These are phyloP conservation scores for Dromiciops gliroides DNA, from an alignment of 2,113 vertebrate species.

Conservation along the genomic window DNA sequence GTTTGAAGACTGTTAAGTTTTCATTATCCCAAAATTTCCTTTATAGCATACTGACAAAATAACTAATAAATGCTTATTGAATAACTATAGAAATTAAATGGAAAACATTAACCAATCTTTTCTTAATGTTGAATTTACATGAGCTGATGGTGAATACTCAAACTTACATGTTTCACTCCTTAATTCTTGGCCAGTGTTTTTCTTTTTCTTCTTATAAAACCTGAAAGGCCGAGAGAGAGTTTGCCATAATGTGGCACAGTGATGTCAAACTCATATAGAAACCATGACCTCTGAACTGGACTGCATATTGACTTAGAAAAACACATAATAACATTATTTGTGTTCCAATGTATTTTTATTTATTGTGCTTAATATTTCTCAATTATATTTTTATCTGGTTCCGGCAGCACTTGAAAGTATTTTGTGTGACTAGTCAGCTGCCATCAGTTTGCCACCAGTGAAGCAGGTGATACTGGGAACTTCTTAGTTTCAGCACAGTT, in stretches of 20 bases:
- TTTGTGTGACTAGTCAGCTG: background rate
- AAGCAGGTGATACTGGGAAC: background rate
- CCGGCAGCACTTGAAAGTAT: background rate
- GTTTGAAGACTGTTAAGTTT: background rate
- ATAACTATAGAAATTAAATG: background rate
- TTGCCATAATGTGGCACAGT: background rate
- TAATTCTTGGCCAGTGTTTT: background rate
- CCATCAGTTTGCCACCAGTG: background rate
- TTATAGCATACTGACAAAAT: background rate
- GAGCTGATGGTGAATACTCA: background rate
- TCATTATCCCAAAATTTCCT: background rate
- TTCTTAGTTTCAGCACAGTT: background rate
- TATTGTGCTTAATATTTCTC: background rate
- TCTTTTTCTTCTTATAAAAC: background rate
- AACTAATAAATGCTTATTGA: background rate
- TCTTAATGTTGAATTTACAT: slow-evolving; percentile 6
- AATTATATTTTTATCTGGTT: background rate
- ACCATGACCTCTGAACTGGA: background rate
- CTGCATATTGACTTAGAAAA: background rate
- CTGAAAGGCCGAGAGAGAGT: background rate
- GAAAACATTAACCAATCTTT: background rate
- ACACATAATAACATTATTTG: background rate
- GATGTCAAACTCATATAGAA: background rate
- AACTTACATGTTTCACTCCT: background rate
- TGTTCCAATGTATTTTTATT: background rate